These are phyloP conservation scores for Steatocranus sp. DNA, from an alignment of 2,797 vertebrate species.

Conservation along the genomic window DNA sequence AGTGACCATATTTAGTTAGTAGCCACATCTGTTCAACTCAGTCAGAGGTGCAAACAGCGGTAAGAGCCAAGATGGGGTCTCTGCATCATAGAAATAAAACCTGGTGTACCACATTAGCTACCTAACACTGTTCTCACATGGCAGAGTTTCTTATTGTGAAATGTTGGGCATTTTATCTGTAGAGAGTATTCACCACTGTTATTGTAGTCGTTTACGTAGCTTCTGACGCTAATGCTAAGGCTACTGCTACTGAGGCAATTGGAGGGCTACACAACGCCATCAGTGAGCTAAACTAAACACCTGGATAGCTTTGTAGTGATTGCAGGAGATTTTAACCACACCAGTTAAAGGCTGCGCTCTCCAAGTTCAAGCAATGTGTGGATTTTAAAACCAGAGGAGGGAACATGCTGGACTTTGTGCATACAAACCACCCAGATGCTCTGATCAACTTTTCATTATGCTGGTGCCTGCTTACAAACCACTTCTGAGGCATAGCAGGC, in stretches of 20 bases:
- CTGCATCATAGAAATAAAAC: background rate
- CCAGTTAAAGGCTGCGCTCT: background rate
- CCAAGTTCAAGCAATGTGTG: background rate
- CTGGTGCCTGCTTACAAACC: background rate
- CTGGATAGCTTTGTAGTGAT: background rate
- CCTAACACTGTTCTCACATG: background rate
- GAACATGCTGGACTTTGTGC: background rate
- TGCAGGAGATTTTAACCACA: background rate
- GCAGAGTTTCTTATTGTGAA: background rate
- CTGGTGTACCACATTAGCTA: background rate
- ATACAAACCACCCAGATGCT: background rate
- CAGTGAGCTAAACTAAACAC: background rate
- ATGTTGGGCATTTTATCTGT: background rate
- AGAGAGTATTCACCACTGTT: background rate
- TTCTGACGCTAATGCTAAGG: background rate
- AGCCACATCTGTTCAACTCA: background rate
- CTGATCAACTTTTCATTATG: background rate
- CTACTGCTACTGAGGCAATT: background rate
- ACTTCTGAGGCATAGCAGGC: background rate
- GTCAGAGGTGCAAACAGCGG: background rate
- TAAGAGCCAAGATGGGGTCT: background rate
- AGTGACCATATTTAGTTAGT: background rate
- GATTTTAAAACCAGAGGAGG: background rate
- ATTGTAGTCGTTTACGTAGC: rapidly evolving
- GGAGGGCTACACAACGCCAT: background rate